Evolutionary conservation across 1,140 invertebrate species (phyloP).

Genomic region (Drosophila saltans): DNA sequence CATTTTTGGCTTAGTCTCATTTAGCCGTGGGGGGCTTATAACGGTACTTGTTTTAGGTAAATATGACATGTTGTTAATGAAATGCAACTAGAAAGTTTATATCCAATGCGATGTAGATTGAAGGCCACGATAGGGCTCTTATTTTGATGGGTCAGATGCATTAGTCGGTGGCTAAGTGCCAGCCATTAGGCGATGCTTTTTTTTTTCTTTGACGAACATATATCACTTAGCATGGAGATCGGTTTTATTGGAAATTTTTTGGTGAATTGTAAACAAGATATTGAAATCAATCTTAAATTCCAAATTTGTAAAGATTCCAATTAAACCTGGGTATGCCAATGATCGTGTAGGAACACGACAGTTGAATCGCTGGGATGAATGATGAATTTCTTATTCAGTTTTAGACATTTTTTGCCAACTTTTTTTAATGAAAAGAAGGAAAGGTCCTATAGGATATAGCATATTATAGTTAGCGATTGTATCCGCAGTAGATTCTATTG

Average conservation of each 20-base stretch:
- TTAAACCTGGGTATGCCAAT: no score
- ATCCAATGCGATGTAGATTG: constrained; percentile 6
- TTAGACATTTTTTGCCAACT: no score
- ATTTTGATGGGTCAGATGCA: constrained; percentile 21
- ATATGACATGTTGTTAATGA: constrained; percentile 58
- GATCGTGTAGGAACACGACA: no score
- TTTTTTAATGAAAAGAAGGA: no score
- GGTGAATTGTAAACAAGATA: background rate
- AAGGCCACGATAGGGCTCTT: constrained; percentile 1
- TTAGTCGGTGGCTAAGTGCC: constrained; percentile 27
- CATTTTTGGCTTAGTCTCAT: constrained; percentile 35
- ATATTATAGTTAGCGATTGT: no score
- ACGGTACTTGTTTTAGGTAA: constrained; percentile 59
- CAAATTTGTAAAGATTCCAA: background rate
- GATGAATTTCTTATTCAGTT: no score
- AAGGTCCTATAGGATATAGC: no score
- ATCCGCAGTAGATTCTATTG: no score
- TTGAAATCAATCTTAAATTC: background rate
- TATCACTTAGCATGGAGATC: constrained; percentile 12
- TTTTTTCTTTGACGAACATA: background rate
- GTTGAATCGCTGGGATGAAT: no score
- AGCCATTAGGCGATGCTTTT: constrained; percentile 1
- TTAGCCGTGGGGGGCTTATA: constrained; percentile 45
- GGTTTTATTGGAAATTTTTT: no score
- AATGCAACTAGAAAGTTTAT: constrained; percentile 55